phyloP scores from a whole-genome alignment of 2,888 invertebrate genomes.

The Cheiracanthium punctorium region DNA sequence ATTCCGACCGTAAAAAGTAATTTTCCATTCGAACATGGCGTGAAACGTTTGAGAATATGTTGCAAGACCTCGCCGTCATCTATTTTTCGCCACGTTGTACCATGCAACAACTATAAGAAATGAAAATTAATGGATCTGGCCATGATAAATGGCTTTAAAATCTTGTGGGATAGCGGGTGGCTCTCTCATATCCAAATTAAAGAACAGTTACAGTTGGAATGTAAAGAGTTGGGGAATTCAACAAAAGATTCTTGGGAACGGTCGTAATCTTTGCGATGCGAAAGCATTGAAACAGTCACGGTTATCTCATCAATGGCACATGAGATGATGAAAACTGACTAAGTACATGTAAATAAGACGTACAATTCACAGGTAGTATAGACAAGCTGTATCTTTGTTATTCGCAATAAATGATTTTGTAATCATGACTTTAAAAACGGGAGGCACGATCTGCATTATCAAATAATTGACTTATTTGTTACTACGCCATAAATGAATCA shows the following conservation, averaged over 20 bases:
- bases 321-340: background rate
- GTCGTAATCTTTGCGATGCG: background rate
- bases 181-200: background rate
- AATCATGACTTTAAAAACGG: too few relatives aligned
- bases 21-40: background rate
- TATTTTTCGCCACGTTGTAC: background rate
- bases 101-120: background rate
- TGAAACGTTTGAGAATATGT: background rate
- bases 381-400: background rate
- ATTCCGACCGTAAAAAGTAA: too few relatives aligned
- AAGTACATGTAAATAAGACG: background rate
- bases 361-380: background rate
- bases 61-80: background rate
- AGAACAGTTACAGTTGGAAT: background rate
- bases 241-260: background rate
- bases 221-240: background rate
- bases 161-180: background rate
- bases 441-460: too few relatives aligned
- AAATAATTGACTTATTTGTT: too few relatives aligned
- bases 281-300: background rate
- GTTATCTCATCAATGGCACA: background rate
- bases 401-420: background rate
- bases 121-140: slow-evolving; percentile 15
- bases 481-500: too few relatives aligned
- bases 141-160: slow-evolving; percentile 13